phyloP scores from a whole-genome alignment of 2,113 vertebrate species.

The Dasyornis broadbenti region DNA sequence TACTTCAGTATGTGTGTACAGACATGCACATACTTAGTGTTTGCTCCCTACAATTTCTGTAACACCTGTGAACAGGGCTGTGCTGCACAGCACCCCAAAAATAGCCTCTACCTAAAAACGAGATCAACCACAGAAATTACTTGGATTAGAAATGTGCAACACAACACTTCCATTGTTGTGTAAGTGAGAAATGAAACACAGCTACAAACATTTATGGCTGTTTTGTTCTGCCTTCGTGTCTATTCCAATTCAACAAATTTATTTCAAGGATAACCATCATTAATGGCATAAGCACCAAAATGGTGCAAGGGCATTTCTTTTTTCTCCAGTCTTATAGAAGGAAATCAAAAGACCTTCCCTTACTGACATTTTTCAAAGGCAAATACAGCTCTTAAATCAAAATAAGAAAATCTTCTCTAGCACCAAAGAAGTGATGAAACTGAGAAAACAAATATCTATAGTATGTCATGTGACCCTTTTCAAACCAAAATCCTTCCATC shows the following conservation, averaged over 20 bases:
- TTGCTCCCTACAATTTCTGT: constrained; percentile 54
- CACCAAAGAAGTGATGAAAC: neutral
- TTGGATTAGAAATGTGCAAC: neutral
- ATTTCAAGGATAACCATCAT: neutral
- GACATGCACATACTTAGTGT: constrained; percentile 47
- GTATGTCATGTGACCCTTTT: constrained; percentile 33
- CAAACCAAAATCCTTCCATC: constrained; percentile 46
- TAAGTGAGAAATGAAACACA: neutral
- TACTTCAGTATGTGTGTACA: neutral
- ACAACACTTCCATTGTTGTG: neutral
- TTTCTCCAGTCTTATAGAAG: neutral
- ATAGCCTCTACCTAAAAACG: rapidly evolving
- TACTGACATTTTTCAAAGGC: neutral
- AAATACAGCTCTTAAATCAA: neutral
- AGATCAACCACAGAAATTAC: neutral
- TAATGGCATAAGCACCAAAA: neutral
- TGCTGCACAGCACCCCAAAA: neutral
- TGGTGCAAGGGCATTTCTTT: neutral
- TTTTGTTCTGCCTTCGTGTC: neutral
- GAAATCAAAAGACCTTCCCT: neutral
- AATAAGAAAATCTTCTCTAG: neutral
- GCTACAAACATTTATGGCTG: neutral
- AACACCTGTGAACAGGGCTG: neutral
- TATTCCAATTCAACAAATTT: neutral
- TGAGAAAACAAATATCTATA: constrained; percentile 27